These are phyloP conservation scores for Drosophila carrolli DNA, from an alignment of 1,140 invertebrate genomes.

Conservation along the genomic window DNA sequence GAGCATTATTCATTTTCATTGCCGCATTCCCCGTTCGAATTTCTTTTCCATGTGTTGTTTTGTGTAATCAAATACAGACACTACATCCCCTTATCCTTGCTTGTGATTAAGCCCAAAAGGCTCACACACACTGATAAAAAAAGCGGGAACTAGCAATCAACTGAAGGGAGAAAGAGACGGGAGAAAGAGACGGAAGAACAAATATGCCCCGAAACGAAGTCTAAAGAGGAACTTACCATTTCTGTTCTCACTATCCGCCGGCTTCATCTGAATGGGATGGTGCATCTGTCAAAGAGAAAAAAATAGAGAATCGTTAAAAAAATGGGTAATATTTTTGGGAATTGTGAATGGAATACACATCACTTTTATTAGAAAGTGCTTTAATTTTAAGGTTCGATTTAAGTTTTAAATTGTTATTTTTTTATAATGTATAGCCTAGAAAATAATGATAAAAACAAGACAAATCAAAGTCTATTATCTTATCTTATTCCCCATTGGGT, in stretches of 20 bases:
- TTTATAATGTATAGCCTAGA: too few species aligned
- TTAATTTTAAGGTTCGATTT: background rate
- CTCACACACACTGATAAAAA: conserved; percentile 20
- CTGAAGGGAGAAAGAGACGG: conserved; percentile 11
- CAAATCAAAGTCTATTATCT: too few species aligned
- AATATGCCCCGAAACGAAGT: conserved; percentile 41
- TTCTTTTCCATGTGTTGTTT: conserved; percentile 45
- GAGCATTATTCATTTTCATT: conserved; percentile 75
- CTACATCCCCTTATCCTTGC: conserved; percentile 23
- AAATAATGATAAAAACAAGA: too few species aligned
- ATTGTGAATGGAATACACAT: conserved; percentile 1
- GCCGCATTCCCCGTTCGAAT: conserved; percentile 39
- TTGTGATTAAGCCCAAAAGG: conserved; percentile 75
- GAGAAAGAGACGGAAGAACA: conserved; percentile 14
- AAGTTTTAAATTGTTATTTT: background rate
- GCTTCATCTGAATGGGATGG: conserved; percentile 99
- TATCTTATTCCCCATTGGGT: too few species aligned
- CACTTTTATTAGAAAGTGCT: background rate
- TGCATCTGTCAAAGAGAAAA: conserved; percentile 95
- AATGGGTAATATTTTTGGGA: conserved; percentile 22
- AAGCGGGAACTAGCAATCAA: conserved; percentile 56
- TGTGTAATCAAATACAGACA: conserved; percentile 62
- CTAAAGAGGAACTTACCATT: conserved; percentile 91
- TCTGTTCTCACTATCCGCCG: conserved; percentile 99
- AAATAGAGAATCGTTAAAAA: conserved; percentile 17